Conservation (phyloP, 2,113 vertebrate genomes). For the Micronycteris hirsuta region DNA sequence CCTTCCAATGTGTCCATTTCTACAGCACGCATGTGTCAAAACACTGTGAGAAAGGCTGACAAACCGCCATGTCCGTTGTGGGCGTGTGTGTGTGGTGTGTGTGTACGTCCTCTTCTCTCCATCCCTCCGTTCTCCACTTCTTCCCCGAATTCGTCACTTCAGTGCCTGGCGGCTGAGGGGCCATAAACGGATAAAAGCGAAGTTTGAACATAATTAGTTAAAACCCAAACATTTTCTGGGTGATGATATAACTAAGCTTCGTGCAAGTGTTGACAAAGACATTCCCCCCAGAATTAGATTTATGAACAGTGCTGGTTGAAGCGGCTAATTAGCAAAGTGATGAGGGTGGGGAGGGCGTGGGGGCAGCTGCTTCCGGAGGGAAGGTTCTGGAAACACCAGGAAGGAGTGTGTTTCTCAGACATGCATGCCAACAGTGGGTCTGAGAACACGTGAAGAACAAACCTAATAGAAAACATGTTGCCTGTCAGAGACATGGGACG, state of each 20-base stretch:
- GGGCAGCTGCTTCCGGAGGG: neutral
- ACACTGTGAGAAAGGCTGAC: neutral
- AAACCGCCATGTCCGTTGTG: neutral
- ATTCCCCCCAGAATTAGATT: neutral
- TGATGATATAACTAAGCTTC: neutral
- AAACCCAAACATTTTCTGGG: neutral
- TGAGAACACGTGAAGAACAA: neutral
- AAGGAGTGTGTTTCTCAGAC: neutral
- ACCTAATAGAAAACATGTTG: neutral
- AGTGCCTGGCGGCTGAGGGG: neutral
- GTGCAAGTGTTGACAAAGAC: neutral
- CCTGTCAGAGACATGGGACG: neutral
- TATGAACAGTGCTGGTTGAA: neutral
- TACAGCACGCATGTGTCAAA: neutral
- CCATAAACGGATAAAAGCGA: neutral
- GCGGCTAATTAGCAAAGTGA: neutral
- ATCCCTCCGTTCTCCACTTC: no score
- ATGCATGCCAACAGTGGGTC: neutral
- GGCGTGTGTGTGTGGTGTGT: no score
- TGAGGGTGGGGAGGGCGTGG: rapidly evolving
- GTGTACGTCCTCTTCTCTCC: no score
- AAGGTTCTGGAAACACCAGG: neutral
- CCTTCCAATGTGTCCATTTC: neutral
- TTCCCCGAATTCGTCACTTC: neutral
- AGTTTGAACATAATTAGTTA: neutral